Evolutionary conservation across 2,888 invertebrate species (phyloP).

Genomic region (Helleia helle): DNA sequence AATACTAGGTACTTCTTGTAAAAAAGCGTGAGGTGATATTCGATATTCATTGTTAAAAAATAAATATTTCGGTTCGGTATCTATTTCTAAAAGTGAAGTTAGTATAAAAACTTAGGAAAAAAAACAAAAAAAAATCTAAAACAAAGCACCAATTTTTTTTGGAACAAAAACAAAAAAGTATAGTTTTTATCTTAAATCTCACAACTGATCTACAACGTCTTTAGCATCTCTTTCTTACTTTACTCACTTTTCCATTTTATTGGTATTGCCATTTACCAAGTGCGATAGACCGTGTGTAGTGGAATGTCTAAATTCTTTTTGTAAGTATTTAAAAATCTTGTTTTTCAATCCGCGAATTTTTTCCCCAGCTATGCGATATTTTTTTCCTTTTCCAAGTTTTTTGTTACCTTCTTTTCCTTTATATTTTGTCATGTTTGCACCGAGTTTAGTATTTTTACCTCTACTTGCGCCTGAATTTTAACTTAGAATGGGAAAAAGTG

Average conservation of each 20-base stretch:
- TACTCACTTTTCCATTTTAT: constrained; percentile 49
- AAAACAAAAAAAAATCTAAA: too few species aligned
- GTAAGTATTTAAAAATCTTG: constrained; percentile 41
- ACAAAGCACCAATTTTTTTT: too few species aligned
- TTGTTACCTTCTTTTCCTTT: neutral
- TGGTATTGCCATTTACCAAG: constrained; percentile 40
- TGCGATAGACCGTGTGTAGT: constrained; percentile 53
- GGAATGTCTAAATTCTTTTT: constrained; percentile 40
- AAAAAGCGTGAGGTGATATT: too few species aligned
- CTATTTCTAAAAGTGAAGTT: too few species aligned
- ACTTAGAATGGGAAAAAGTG: neutral
- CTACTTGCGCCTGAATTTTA: too few species aligned
- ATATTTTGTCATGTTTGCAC: neutral
- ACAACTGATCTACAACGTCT: neutral
- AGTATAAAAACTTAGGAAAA: too few species aligned
- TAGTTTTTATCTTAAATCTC: neutral
- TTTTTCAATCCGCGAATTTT: constrained; percentile 20
- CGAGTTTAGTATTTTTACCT: too few species aligned
- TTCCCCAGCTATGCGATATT: neutral
- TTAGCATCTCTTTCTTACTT: neutral
- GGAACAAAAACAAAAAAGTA: too few species aligned
- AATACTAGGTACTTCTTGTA: too few species aligned
- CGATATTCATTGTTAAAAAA: too few species aligned
- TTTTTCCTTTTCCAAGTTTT: neutral
- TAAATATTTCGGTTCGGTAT: too few species aligned